Base-by-base conservation (phyloP, 2,113 vertebrate species). In the Sinosuthora webbiana region DNA sequence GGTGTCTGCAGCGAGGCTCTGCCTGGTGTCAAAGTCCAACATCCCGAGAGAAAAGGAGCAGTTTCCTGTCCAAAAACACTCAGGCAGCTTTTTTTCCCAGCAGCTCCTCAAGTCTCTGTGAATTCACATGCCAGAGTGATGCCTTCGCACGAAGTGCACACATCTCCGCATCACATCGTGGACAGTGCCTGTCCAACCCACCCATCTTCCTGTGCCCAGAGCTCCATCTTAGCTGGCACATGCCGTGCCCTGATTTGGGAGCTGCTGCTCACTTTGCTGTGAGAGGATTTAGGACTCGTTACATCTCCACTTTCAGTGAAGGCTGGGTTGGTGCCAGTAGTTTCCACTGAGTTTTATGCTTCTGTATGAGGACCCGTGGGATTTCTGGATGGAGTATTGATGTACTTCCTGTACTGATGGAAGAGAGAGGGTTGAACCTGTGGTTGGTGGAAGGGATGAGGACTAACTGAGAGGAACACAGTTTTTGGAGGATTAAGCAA, bases 111-210 rank as follows among this genome's bases (percentile, higher is more conserved):
- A 71, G 8, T 11, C 13, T 55, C 33, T 33, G 44, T 49, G 31
- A 60, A 85, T 82, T 87, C 57, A 68, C 57, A 59, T 0, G 0
- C 39, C 7, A 15, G 35, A 60, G 60, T 0, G 0, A 27, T 75
- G 52, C 16, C 30, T 68, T 87, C 1, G 1, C 80, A 63, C 0
- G 1, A 67, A 53, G 39, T 0, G 0, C 23, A 23, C 0, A 0
- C 1, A 4, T 33, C 13, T 45, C 41, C 0, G 0, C 15, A 23
- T 65, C 45, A 31, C n/a, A 15, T 73, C 25, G 47, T 0, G 2
- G 64, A 10, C 52, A 47, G 50, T 13, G 28, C 50, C 76, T 55
- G 57, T 10, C 23, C 73, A 80, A 7, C 49, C 33, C 49, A 21
- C 67, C 80, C 49, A 5, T 76, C 33, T 30, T 45, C 28, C 68